Base-by-base conservation (phyloP, 2,888 invertebrate genomes). In the Xanthorhoe designata region DNA sequence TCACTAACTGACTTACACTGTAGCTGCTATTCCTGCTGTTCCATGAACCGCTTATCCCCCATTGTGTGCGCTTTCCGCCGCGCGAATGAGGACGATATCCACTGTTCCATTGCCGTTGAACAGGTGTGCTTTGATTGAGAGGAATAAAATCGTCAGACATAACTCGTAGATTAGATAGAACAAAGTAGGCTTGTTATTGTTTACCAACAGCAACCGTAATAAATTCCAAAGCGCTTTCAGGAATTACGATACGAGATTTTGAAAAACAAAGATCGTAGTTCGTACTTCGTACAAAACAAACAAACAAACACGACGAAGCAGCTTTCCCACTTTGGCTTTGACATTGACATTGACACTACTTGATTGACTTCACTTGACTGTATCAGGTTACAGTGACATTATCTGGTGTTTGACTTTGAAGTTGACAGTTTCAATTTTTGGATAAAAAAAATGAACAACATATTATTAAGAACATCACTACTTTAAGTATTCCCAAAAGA, bases 81-180 rank as follows among this genome's bases (percentile, higher is more conserved):
- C 24, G 24, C 1, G 1, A 24, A 24, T 24, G 24, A 24, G 24
- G 24, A 1, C 24, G 24, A 24, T 24, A 24, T n/a, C n/a, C n/a
- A 24, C 24, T 24, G 60, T 85, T 82, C 84, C 87, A 87, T 67
- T 77, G 82, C 50, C 79, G 78, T 17, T 82, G 85, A 7, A 86
- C 78, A 29, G 92, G 92, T 2, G 92, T 92, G 70, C 92, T 93
- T 75, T 92, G 92, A 69, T 87, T 89, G 19, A 93, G 69, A 1
- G 92, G 92, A 70, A 93, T 92, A 69, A 92, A 92, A 71, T 89
- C 77, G 59, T 91, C 92, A 1, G 91, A 86, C 92, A 92, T 50
- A 24, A 24, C 8, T 13, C 4, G 6, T 9, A 15, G 15, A 3
- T 6, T 15, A 45, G 45, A 15, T 38, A 2, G 13, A 13, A 10